Conservation (phyloP, 2,113 vertebrate genomes). For the Penelope pileata region DNA sequence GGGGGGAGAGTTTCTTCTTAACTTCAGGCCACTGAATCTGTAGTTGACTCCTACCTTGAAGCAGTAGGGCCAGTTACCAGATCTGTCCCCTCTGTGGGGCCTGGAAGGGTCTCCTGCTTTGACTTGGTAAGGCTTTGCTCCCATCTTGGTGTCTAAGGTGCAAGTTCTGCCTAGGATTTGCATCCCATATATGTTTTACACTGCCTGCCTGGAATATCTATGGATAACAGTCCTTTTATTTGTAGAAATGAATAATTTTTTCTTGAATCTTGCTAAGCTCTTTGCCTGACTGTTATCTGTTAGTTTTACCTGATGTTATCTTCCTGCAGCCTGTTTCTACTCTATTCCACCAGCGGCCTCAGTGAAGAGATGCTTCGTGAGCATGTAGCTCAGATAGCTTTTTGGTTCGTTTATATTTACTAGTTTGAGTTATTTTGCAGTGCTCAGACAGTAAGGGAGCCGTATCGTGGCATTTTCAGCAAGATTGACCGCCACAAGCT, state of each 20-base stretch:
- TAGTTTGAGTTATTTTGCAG: slow-evolving; percentile 15
- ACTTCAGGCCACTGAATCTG: background rate
- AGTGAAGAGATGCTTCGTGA: background rate
- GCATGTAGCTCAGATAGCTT: background rate
- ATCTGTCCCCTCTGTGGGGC: background rate
- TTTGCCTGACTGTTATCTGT: background rate
- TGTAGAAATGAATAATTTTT: background rate
- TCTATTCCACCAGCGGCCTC: background rate
- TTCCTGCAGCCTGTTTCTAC: background rate
- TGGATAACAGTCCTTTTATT: background rate
- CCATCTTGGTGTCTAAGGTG: accelerated
- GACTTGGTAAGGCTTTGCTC: background rate
- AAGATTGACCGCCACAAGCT: background rate
- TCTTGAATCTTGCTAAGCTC: background rate
- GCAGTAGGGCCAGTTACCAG: background rate
- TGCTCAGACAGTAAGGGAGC: background rate
- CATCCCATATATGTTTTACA: background rate
- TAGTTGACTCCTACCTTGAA: background rate
- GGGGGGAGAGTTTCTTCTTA: background rate
- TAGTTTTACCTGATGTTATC: background rate
- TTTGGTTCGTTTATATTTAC: background rate
- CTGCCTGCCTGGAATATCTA: background rate
- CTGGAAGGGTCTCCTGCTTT: background rate
- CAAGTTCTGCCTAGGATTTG: background rate
- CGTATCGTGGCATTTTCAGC: background rate